These are phyloP conservation scores for Exephanes ischioxanthus DNA, from an alignment of 2,888 invertebrate genomes.

Conservation along the genomic window DNA sequence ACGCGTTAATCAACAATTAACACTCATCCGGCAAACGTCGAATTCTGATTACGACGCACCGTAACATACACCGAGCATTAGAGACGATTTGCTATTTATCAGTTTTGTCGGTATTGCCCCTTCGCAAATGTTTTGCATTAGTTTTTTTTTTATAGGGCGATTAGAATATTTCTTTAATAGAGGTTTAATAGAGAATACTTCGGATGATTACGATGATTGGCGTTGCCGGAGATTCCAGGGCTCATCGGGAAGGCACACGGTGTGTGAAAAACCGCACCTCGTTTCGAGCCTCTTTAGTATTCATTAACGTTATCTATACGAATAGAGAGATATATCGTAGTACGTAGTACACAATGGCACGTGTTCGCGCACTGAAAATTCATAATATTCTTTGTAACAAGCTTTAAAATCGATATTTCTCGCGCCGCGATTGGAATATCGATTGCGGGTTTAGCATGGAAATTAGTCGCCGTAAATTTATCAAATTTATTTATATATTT, in stretches of 20 bases:
- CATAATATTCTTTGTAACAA: slow-evolving; percentile 1
- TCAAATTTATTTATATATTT: neutral
- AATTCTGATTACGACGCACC: slow-evolving; percentile 38
- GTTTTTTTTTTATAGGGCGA: neutral
- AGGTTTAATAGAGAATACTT: neutral
- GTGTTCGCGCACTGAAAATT: neutral
- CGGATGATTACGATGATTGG: neutral
- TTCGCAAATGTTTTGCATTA: neutral
- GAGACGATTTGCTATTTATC: neutral
- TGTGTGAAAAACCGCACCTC: slow-evolving; percentile 9
- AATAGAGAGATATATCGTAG: neutral
- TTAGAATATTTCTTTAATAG: neutral
- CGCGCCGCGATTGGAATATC: neutral
- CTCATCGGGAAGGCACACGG: neutral
- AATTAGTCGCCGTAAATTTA: neutral
- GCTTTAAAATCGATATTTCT: neutral
- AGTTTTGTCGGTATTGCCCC: neutral
- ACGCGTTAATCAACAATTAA: slow-evolving; percentile 60
- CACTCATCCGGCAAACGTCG: slow-evolving; percentile 41
- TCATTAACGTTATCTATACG: slow-evolving; percentile 1
- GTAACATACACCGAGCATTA: neutral
- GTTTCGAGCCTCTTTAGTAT: neutral
- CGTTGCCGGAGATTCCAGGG: neutral
- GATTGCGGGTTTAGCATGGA: neutral
- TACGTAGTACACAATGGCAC: slow-evolving; percentile 7